Base-by-base conservation (phyloP, 2,113 vertebrate species). In the Barbus barbus region DNA sequence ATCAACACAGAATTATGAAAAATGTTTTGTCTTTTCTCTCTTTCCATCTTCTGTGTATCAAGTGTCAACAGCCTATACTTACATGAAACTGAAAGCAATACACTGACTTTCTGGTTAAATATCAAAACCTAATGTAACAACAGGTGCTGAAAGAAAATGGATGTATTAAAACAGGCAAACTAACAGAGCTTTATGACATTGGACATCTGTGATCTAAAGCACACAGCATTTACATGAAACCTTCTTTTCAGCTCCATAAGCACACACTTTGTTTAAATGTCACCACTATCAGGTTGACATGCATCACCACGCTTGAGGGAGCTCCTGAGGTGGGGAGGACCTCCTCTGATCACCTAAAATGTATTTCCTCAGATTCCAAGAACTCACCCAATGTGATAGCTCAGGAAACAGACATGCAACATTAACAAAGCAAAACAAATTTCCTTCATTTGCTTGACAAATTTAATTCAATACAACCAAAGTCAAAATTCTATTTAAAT, bases 141-240 rank as follows among this genome's bases (percentile, higher is more conserved):
- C 48, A n/a, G 26, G 28, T 36, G 48, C 28, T 22, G 33, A 78
- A n/a, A 78, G 33, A 9, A 48, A 60, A 67, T 22, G 4, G 38
- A 80, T 65, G 38, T 11, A 46, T 11, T 65, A 48, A 77, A 41
- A 58, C 14, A 76, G n/a, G 44, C 72, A 44, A 24, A n/a, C 44
- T 36, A 44, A 6, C 51, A 78, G 12, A 53, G 26, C 13, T 24
- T 31, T 51, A 46, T 72, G 80, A 61, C 58, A 82, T 41, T n/a
- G 46, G 41, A 44, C 60, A 60, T 14, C 14, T 65, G 33, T 81
- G 24, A 4, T 81, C 69, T 69, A 36, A 71, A 33, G 65, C 33
- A 65, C 61, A 81, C 82, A 84, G 18, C 33, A 84, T 81, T 87
- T 87, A 61, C 86, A 84, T 84, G 16, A 82, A 82, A 69, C 63